Evolutionary conservation across 2,113 vertebrate species (phyloP).

Genomic region (Phyllopteryx taeniolatus): DNA sequence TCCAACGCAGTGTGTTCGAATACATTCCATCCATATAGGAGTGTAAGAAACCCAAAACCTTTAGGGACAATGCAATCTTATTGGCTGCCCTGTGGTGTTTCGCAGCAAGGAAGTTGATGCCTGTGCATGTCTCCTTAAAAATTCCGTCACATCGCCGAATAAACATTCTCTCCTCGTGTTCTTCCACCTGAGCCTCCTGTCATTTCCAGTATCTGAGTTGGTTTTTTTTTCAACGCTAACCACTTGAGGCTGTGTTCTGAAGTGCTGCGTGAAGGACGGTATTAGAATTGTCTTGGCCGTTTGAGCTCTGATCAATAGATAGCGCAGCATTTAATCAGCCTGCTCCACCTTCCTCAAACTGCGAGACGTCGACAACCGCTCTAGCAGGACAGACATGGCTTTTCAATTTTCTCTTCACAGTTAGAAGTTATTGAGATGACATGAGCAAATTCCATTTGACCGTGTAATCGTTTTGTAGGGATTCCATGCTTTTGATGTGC

Average conservation of each 20-base stretch:
- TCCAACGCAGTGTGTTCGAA: too few species aligned
- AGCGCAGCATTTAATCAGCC: slow-evolving; percentile 65
- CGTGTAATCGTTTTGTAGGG: slow-evolving; percentile 42
- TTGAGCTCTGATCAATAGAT: slow-evolving; percentile 60
- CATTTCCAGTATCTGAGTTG: slow-evolving; percentile 25
- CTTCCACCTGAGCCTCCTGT: slow-evolving; percentile 25
- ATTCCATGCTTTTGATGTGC: slow-evolving; percentile 28
- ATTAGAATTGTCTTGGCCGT: slow-evolving; percentile 25
- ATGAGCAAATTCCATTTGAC: slow-evolving; percentile 37
- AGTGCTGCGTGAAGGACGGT: slow-evolving; percentile 31
- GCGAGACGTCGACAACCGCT: slow-evolving; percentile 23
- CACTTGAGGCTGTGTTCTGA: slow-evolving; percentile 31
- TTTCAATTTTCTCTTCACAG: slow-evolving; percentile 64
- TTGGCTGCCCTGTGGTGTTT: slow-evolving; percentile 38
- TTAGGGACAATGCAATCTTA: slow-evolving; percentile 27
- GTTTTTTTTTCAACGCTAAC: slow-evolving; percentile 23
- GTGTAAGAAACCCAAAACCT: slow-evolving; percentile 1
- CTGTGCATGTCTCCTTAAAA: slow-evolving; percentile 45
- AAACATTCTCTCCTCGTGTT: slow-evolving; percentile 28
- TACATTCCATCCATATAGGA: background rate
- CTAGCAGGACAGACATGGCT: slow-evolving; percentile 26
- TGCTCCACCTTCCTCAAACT: slow-evolving; percentile 40
- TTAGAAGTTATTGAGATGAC: slow-evolving; percentile 38
- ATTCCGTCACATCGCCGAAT: slow-evolving; percentile 30
- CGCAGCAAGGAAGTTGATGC: slow-evolving; percentile 24